Evolutionary conservation across 2,113 vertebrate species (phyloP), one percentile per base, ranked within the genome.

Genomic region (Nannospalax galili): DNA sequence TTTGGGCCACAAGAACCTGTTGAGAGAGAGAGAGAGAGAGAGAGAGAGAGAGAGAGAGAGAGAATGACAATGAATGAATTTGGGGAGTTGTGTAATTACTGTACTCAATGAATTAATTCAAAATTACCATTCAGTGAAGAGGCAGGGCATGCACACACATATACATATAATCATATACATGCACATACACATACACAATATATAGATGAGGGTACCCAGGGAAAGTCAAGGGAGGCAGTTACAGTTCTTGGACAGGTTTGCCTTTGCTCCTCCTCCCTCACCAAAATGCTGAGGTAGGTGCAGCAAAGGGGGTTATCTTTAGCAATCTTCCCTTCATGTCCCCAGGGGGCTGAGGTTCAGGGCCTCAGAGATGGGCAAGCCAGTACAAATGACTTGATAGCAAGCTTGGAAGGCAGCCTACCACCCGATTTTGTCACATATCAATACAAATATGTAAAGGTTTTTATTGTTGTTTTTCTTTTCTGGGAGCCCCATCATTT

Each of bases 41-140:
- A 40, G 22, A 40, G 93, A 22, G 17, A 70, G 90, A 17, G 1
- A n/a, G 48, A 52, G 48, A 40, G 22, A 40, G 93, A 22, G 17
- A 70, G 90, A n/a, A n/a, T n/a, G n/a, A n/a, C n/a, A 58, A 67
- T 65, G 69, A 37, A 75, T 62, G 72, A 56, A 3, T 70, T 60
- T 19, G 48, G 2, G n/a, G 37, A 0, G 3, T 1, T 42, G 48
- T 88, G 35, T 79, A 58, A 80, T 45, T 64, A 40, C 48, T 32
- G 40, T 35, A 75, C 72, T 88, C 78, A 60, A 40, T 0, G 19
- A 95, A 86, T 42, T 75, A 92, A 93, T 88, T 37, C 62, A 93
- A 96, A 73, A 84, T 48, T 56, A 73, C 56, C 52, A 75, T 96
- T 95, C 67, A 81, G 73, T 58, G 73, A 93, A 75, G 72, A 96